phyloP scores from a whole-genome alignment of 1,140 invertebrate genomes.

The Drosophila kanapiae region DNA sequence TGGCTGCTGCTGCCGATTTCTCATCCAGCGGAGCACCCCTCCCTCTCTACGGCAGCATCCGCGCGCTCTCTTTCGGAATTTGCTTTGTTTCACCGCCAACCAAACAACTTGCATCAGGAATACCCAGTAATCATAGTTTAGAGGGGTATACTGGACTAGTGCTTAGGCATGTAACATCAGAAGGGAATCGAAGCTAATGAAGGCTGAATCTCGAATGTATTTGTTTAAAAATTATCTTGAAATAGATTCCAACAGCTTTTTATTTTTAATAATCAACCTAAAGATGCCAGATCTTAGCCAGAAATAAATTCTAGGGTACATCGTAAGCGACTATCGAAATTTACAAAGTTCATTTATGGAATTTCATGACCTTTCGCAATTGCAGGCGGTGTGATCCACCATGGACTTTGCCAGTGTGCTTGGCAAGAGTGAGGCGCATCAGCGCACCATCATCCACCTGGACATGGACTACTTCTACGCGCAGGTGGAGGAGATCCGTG shows the following conservation, averaged over 20 bases:
- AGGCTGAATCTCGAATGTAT: neutral
- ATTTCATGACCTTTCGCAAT: constrained; percentile 39
- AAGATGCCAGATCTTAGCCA: no score
- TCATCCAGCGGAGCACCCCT: constrained; percentile 22
- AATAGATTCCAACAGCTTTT: neutral
- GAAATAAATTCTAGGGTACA: constrained; percentile 1
- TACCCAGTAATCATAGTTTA: constrained; percentile 14
- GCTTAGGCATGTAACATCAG: neutral
- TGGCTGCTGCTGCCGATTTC: constrained; percentile 47
- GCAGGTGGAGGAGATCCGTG: constrained; percentile 91
- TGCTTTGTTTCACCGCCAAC: constrained; percentile 39
- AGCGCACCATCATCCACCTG: constrained; percentile 89
- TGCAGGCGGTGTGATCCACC: constrained; percentile 48
- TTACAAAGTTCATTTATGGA: neutral
- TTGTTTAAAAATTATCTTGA: neutral
- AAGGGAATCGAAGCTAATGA: neutral
- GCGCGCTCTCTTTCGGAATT: constrained; percentile 18
- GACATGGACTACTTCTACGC: constrained; percentile 94
- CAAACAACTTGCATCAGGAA: constrained; percentile 34
- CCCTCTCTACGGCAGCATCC: constrained; percentile 15
- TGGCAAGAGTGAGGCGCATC: constrained; percentile 76
- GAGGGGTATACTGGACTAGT: neutral
- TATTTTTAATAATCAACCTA: neutral
- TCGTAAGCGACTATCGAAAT: neutral
- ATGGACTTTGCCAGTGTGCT: constrained; percentile 79